Conservation (phyloP, 2,113 vertebrate genomes). For the Apteryx owenii region DNA sequence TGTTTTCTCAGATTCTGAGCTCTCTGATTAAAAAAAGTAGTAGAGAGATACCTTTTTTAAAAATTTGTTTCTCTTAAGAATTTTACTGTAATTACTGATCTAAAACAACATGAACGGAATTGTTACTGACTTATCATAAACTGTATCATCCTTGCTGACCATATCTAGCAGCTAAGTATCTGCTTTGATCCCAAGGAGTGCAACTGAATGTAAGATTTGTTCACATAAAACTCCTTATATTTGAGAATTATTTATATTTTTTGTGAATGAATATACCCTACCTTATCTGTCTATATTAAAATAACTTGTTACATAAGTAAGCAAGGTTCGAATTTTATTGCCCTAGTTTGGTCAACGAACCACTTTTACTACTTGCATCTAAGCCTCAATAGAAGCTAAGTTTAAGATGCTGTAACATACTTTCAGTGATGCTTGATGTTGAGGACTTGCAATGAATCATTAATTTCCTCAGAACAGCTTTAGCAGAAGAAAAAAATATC, state of each 20-base stretch:
- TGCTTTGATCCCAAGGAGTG: background rate
- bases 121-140: background rate
- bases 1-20: background rate
- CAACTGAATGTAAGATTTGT: background rate
- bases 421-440: background rate
- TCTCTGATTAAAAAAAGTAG: background rate
- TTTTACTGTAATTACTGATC: background rate
- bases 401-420: background rate
- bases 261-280: background rate
- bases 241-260: background rate
- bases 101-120: background rate
- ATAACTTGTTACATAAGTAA: background rate
- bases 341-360: background rate
- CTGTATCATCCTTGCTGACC: background rate
- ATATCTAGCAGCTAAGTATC: background rate
- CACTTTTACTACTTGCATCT: background rate
- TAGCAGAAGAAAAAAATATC: background rate
- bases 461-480: background rate
- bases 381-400: background rate
- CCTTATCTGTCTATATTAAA: background rate
- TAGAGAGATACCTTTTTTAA: fast-evolving
- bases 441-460: background rate
- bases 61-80: fast-evolving
- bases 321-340: background rate
- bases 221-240: background rate